Evolutionary conservation across 2,888 invertebrate genomes (phyloP), one percentile per base, ranked within the genome.

Genomic region (Andrena trimmerana): DNA sequence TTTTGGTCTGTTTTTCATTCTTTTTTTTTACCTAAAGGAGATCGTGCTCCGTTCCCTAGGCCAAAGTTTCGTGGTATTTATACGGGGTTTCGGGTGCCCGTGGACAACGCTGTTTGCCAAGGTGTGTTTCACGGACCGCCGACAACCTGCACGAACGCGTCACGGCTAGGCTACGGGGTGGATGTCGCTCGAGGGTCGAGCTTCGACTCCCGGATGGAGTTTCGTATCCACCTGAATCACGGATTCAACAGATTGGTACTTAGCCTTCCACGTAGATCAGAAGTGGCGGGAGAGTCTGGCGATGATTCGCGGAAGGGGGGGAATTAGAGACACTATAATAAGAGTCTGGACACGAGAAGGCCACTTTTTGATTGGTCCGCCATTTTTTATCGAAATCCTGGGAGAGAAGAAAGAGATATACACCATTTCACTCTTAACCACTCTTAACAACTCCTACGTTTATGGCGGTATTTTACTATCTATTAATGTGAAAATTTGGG

Each of bases 191-290:
- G 88, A 81, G 79, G 83, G 84, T 83, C 81, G 86, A 67, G 85
- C 60, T 78, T 88, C 66, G 88, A 88, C 65, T 78, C 87, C 13
- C 80, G 67, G 52, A 80, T 57, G 72, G 86, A 86, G 75, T 85
- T 88, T 59, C 86, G 73, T 74, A 85, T 78, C 88, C 86, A 88
- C 86, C 88, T 85, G 73, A 65, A 81, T 81, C 77, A 77, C 78
- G 78, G 27, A 76, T 83, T 69, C 36, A 81, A 81, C 36, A 68
- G 20, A 81, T 68, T 54, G 60, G 5, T 66, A 66, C 31, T 69
- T 52, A 24, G 60, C n/a, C n/a, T 60, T 48, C 29, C 70, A 3
- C 1, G 27, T 20, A 0, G 52, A 20, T 20, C 20, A n/a, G 52
- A 20, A 13, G 59, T 6, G 59, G 7, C 31, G 59, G 13, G 59